phyloP scores from a whole-genome alignment of 30 jellyfish, hydroid and myxozoan species.

The Rhopilema esculentum region DNA sequence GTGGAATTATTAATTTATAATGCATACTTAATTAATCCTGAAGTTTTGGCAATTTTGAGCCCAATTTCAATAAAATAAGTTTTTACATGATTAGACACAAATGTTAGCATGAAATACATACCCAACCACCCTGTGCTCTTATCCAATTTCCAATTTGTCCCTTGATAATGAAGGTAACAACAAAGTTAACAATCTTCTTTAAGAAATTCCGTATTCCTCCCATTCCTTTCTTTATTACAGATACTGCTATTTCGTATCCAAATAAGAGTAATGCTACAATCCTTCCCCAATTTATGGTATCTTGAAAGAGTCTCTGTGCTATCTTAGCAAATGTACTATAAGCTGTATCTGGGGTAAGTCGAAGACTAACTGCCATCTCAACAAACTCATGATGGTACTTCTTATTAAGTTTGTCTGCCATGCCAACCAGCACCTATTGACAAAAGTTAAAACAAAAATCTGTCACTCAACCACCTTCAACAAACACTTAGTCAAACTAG shows the following conservation, averaged over 20 bases:
- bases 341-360: conserved; percentile 86
- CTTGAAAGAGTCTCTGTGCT: conserved; percentile 74
- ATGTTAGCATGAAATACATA: conserved; percentile 21
- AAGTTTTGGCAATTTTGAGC: too few species aligned
- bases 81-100: too few species aligned
- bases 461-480: background rate
- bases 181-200: conserved; percentile 63
- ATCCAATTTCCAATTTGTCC: conserved; percentile 92
- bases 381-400: conserved; percentile 62
- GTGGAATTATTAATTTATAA: too few species aligned
- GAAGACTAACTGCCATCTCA: conserved; percentile 64
- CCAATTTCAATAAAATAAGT: too few species aligned
- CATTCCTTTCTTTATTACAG: conserved; percentile 69
- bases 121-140: conserved; percentile 94
- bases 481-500: too few species aligned
- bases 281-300: conserved; percentile 96
- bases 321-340: conserved; percentile 80
- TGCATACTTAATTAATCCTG: too few species aligned
- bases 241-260: conserved; percentile 94
- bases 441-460: background rate
- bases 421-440: conserved; percentile 59
- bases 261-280: conserved; percentile 83
- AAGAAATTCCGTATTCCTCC: conserved; percentile 70
- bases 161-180: conserved; percentile 73
- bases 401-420: conserved; percentile 69